Percentiles rank a stretch among this genome's conserved stretches.
Conservation (phyloP, 2,888 invertebrate genomes). For the Aromia moschata region DNA sequence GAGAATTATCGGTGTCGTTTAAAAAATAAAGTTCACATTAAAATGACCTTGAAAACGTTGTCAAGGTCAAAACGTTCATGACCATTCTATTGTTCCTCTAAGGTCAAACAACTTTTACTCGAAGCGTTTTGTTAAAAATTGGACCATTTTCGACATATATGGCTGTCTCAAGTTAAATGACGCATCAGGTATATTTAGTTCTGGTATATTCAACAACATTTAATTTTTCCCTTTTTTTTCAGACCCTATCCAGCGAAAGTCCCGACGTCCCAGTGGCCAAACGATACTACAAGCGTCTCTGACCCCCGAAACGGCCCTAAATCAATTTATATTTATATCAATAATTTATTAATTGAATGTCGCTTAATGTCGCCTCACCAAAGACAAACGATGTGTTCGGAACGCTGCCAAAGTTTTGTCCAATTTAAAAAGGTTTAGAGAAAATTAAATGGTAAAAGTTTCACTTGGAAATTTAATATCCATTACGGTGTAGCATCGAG, state of each 20-base stretch:
- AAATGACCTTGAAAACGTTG: too few species aligned
- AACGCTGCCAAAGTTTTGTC: background rate
- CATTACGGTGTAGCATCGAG: slow-evolving; percentile 6
- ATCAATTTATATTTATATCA: background rate
- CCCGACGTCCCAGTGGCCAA: slow-evolving; percentile 34
- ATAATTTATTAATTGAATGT: slow-evolving; percentile 18
- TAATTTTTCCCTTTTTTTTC: slow-evolving; percentile 25
- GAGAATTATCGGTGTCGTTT: too few species aligned
- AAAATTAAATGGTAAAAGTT: slow-evolving; percentile 13
- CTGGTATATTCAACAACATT: background rate
- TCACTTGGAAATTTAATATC: slow-evolving; percentile 17
- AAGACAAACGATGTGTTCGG: background rate
- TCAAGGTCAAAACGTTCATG: too few species aligned
- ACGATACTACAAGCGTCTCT: slow-evolving; percentile 32
- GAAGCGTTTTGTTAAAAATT: too few species aligned
- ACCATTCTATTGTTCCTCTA: too few species aligned
- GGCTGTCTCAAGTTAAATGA: too few species aligned
- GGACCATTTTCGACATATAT: too few species aligned
- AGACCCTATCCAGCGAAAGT: slow-evolving; percentile 36
- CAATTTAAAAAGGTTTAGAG: slow-evolving; percentile 7
- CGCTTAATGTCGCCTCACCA: background rate
- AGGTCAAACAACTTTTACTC: too few species aligned
- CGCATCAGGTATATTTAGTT: too few species aligned
- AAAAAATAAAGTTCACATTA: too few species aligned
- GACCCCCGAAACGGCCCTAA: background rate